A percentile compares a stretch with the other conserved stretches of the same genome.
phyloP scores from a whole-genome alignment of 2,113 vertebrate genomes.

The Zosterops pallidus region DNA sequence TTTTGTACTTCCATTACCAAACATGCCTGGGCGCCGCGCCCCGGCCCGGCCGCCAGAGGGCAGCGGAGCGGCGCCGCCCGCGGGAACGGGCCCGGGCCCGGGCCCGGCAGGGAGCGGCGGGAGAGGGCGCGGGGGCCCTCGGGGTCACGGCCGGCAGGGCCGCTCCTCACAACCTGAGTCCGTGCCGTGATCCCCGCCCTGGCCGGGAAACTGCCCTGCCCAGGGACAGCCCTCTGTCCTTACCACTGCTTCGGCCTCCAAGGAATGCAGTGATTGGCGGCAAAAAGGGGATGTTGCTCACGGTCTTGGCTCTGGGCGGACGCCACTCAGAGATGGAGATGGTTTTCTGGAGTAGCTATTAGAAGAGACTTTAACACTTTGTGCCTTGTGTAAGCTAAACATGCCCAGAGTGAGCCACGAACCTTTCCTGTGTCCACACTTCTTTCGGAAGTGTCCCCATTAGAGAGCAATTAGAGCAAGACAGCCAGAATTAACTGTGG shows the following conservation, averaged over 20 bases:
- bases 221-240: background rate
- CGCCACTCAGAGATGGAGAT: background rate
- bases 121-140: no score
- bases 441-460: background rate
- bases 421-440: background rate
- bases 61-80: background rate
- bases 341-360: background rate
- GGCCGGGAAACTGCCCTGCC: background rate
- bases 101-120: background rate
- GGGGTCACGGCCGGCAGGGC: background rate
- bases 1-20: background rate
- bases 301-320: background rate
- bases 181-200: background rate
- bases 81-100: background rate
- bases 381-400: background rate
- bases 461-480: background rate
- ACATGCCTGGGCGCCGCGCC: background rate
- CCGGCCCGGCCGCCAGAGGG: background rate
- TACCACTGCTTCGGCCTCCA: background rate
- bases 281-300: background rate
- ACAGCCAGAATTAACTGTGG: background rate
- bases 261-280: background rate
- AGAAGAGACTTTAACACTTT: background rate
- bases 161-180: fast-evolving
- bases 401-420: background rate